phyloP scores from a whole-genome alignment of 2,113 vertebrate genomes.

The Poeciliopsis retropinna region DNA sequence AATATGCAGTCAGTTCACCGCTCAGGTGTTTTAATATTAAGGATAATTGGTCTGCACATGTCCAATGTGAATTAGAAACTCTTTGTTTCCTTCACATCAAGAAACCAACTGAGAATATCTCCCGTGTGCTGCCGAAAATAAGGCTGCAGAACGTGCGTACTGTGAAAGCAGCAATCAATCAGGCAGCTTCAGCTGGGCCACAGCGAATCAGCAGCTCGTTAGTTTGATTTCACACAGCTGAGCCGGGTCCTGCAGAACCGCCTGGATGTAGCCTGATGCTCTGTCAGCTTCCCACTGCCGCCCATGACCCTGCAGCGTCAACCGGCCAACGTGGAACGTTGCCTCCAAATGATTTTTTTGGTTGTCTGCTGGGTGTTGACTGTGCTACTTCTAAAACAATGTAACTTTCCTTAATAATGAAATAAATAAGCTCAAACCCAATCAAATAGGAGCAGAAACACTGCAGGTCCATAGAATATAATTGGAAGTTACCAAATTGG shows the following conservation, averaged over 20 bases:
- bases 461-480: neutral
- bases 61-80: neutral
- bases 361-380: neutral
- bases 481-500: neutral
- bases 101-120: conserved; percentile 3
- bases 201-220: conserved; percentile 39
- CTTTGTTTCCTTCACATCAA: neutral
- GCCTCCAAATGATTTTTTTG: conserved; percentile 25
- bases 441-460: neutral
- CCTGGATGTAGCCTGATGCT: neutral
- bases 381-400: no score
- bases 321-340: conserved; percentile 8
- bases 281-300: conserved; percentile 33
- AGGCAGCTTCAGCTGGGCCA: conserved; percentile 34
- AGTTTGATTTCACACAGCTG: conserved; percentile 52
- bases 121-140: neutral
- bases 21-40: neutral
- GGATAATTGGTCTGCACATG: neutral
- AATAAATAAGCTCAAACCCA: no score
- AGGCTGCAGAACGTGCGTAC: neutral
- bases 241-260: conserved; percentile 22
- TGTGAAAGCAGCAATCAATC: conserved; percentile 39
- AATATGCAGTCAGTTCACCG: neutral
- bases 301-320: conserved; percentile 28
- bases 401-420: no score